Conservation (phyloP, 2,113 vertebrate species). For the Polypterus senegalus region DNA sequence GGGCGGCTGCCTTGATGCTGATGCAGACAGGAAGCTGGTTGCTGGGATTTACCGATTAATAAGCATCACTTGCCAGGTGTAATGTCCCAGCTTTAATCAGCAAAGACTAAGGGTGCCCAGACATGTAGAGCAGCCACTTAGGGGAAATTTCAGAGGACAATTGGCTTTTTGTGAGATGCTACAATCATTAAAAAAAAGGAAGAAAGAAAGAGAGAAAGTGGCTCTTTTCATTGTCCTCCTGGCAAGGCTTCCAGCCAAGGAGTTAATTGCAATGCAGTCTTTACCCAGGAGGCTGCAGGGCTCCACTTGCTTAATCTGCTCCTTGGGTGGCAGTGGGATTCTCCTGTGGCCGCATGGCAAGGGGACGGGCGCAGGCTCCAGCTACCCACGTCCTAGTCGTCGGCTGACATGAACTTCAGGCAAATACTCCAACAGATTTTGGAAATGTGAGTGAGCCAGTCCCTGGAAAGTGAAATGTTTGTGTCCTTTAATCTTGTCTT, state of each 20-base stretch:
- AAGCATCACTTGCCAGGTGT: too few species aligned
- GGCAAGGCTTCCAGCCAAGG: constrained; percentile 1
- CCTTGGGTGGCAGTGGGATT: constrained; percentile 14
- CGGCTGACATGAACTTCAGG: too few species aligned
- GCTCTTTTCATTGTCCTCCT: constrained; percentile 6
- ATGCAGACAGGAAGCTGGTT: too few species aligned
- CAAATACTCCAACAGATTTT: too few species aligned
- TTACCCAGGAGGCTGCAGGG: constrained; percentile 11
- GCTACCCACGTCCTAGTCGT: too few species aligned
- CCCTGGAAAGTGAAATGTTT: too few species aligned
- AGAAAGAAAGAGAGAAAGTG: neutral
- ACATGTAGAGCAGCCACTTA: neutral
- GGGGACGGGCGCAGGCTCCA: too few species aligned
- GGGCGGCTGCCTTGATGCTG: too few species aligned
- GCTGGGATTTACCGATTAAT: too few species aligned
- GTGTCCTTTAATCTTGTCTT: too few species aligned
- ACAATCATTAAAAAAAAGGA: constrained; percentile 7
- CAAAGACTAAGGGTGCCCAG: neutral
- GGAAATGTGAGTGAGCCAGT: too few species aligned
- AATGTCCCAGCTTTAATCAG: neutral
- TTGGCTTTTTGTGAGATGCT: neutral
- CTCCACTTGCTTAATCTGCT: constrained; percentile 13
- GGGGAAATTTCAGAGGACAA: neutral
- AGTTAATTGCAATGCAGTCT: constrained; percentile 7
- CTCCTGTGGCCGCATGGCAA: neutral